Base-by-base conservation (phyloP, 2,888 invertebrate species). In the Xestia c-nigrum region DNA sequence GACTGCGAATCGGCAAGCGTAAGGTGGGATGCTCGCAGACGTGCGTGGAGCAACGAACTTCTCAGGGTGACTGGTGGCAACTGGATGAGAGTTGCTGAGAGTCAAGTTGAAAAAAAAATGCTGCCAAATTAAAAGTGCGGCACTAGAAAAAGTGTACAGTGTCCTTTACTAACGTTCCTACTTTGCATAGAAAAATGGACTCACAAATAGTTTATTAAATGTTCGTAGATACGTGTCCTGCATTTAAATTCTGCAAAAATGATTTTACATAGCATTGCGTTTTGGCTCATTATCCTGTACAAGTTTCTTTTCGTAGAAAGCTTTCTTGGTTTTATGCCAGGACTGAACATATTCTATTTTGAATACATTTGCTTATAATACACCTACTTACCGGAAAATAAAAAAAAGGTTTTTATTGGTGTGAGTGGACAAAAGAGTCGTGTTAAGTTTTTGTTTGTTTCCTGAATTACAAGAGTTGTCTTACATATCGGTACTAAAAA, bases 301-400 rank as follows among this genome's bases (percentile, higher is more conserved):
- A 46, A 88, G 89, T 90, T 92, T 91, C 90, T 91, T 90, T 91
- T 90, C 87, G 86, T 91, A 90, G 91, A 93, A 92, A 94, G 91
- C 91, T 90, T 91, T 92, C 89, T 92, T 94, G 94, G 92, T 93
- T 87, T 87, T 85, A 87, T 92, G 94, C 94, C 94, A 94, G 89
- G 84, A 79, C 74, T 80, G 75, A 85, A 86, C 77, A 85, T 90
- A 84, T 87, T 87, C 79, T 79, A 73, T 88, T 80, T 76, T 87
- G 84, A 90, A 91, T 88, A 84, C 68, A 86, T 90, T 90, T 85
- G 76, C 83, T 76, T 81, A 78, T 83, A 75, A 81, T 80, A 74
- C 57, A 71, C 52, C 38, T 81, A 84, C 66, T 77, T 76, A 74
- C 38, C 67, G 71, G 38, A 67, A 61, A 46, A 78, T 70, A 65